A percentile compares a stretch with the other conserved stretches of the same genome.
Conservation (phyloP, 2,113 vertebrate genomes). For the Megaceryle maxima region DNA sequence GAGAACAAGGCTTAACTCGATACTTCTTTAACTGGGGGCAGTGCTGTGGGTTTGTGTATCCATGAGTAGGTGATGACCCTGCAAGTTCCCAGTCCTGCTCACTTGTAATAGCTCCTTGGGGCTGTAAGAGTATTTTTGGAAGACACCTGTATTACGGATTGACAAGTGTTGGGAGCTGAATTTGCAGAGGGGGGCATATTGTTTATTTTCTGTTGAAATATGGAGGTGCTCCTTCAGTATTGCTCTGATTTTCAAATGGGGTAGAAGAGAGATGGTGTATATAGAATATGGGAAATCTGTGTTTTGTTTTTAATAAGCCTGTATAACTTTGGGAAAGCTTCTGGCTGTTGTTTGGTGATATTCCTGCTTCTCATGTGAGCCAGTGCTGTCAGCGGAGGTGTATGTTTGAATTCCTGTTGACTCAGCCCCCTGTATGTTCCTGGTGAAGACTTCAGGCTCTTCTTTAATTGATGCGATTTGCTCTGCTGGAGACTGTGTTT, state of each 20-base stretch:
- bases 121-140: background rate
- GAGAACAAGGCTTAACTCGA: background rate
- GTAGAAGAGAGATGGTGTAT: background rate
- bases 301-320: background rate
- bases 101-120: background rate
- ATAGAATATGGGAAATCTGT: background rate
- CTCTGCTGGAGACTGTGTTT: background rate
- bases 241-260: background rate
- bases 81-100: background rate
- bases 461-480: conserved; percentile 21
- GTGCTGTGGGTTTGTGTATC: background rate
- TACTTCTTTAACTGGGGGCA: background rate
- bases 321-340: background rate
- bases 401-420: background rate
- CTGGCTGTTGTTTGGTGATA: background rate
- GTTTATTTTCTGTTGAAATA: background rate
- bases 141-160: background rate
- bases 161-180: background rate
- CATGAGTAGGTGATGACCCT: background rate
- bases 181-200: background rate
- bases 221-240: background rate
- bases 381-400: background rate
- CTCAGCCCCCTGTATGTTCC: background rate
- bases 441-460: background rate
- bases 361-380: background rate